A percentile compares a stretch with the other conserved stretches of the same genome.
Conservation (phyloP, 2,888 invertebrate genomes). For the Drosophila algonquin region DNA sequence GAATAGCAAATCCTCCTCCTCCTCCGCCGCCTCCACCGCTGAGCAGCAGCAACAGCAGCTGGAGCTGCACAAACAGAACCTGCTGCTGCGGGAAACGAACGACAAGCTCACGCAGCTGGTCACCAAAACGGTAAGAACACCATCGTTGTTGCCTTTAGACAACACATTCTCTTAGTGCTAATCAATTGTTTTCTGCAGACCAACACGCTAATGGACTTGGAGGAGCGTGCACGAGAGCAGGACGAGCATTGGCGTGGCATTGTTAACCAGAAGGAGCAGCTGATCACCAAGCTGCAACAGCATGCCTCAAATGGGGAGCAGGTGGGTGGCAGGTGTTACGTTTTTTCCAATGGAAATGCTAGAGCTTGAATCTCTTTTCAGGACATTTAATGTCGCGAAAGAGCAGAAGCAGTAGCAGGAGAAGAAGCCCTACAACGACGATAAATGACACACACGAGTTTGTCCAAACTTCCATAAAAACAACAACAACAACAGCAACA, state of each 20-base stretch:
- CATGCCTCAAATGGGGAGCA: slow-evolving; percentile 81
- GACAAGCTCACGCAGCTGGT: slow-evolving; percentile 90
- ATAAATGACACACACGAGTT: slow-evolving; percentile 60
- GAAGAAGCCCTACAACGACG: slow-evolving; percentile 61
- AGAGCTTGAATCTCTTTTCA: slow-evolving; percentile 49
- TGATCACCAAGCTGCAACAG: slow-evolving; percentile 82
- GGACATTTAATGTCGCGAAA: slow-evolving; percentile 82
- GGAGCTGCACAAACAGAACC: slow-evolving; percentile 86
- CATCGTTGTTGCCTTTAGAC: fast-evolving
- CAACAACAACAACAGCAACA: slow-evolving; percentile 37
- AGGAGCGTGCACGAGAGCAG: slow-evolving; percentile 82
- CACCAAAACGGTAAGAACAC: slow-evolving; percentile 88
- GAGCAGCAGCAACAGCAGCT: slow-evolving; percentile 54
- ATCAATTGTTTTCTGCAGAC: slow-evolving; percentile 63
- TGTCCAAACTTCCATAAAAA: slow-evolving; percentile 68
- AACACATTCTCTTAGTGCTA: background rate
- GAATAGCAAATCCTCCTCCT: slow-evolving; percentile 71
- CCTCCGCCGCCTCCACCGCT: slow-evolving; percentile 39
- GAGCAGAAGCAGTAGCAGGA: slow-evolving; percentile 8
- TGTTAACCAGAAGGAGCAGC: slow-evolving; percentile 82
- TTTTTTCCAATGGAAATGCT: background rate
- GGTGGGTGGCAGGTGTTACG: slow-evolving; percentile 51
- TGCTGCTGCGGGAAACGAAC: slow-evolving; percentile 87
- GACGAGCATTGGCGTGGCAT: slow-evolving; percentile 83
- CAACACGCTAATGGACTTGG: slow-evolving; percentile 82